Percentiles rank a stretch among this genome's conserved stretches.
Evolutionary conservation across 2,888 invertebrate species (phyloP).

Genomic region (Stratiomys singularior): DNA sequence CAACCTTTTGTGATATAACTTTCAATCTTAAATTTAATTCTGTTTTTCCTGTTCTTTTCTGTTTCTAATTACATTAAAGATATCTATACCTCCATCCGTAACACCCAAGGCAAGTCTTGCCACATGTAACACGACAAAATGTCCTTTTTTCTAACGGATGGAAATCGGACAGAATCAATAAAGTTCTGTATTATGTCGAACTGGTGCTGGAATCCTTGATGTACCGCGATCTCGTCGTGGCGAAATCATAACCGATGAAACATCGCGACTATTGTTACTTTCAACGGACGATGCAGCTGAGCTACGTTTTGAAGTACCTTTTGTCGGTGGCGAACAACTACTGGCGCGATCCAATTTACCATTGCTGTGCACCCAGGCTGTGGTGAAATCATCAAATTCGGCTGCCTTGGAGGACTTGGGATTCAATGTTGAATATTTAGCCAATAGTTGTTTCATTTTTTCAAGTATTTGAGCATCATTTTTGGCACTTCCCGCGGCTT

Average conservation of each 20-base stretch:
- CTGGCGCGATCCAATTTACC: conserved; percentile 73
- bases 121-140: background rate
- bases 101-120: background rate
- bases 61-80: background rate
- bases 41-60: background rate
- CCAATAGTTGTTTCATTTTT: conserved; percentile 78
- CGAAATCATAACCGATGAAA: conserved; percentile 52
- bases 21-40: background rate
- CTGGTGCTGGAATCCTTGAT: conserved; percentile 65
- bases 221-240: conserved; percentile 59
- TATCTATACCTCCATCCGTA: background rate
- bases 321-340: conserved; percentile 66
- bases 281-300: conserved; percentile 64
- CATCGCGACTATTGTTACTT: conserved; percentile 60
- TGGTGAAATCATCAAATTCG: conserved; percentile 75
- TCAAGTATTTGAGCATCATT: conserved; percentile 79
- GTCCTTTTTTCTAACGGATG: background rate
- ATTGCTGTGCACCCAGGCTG: conserved; percentile 79
- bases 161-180: conserved; percentile 50
- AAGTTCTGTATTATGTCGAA: conserved; percentile 55
- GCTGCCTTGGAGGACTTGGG: conserved; percentile 60
- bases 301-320: conserved; percentile 62
- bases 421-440: conserved; percentile 67
- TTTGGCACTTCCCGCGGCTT: conserved; percentile 76
- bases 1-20: conserved; percentile 22